phyloP scores from a whole-genome alignment of 2,797 vertebrate genomes.

The Sebastes umbrosus region DNA sequence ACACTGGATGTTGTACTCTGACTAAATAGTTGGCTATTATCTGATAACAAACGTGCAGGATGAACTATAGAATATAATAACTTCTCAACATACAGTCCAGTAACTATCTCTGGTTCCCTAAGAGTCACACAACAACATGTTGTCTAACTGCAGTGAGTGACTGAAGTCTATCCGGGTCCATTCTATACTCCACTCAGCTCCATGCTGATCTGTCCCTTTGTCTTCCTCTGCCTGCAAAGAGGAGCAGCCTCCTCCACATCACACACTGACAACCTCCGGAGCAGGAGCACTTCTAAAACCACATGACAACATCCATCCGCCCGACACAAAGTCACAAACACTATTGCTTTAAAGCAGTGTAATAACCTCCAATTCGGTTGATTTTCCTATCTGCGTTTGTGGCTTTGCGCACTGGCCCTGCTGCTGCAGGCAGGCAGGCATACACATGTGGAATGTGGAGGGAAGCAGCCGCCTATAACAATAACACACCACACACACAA shows the following conservation, averaged over 20 bases:
- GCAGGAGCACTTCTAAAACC: not conserved
- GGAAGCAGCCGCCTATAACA: conserved; percentile 63
- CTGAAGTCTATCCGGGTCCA: conserved; percentile 2
- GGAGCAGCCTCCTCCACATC: conserved; percentile 43
- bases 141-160: not conserved
- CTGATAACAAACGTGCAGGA: not conserved
- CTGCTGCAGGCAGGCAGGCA: conserved; percentile 43
- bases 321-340: not conserved
- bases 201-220: conserved; percentile 54
- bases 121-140: not conserved
- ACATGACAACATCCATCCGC: not conserved
- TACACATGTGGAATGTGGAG: conserved; percentile 70
- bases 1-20: not conserved
- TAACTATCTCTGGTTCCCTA: not conserved
- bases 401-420: conserved; percentile 45
- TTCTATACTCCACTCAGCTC: conserved; percentile 28
- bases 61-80: not conserved
- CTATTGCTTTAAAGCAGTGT: not conserved
- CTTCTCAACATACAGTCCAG: not conserved
- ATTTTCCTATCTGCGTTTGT: not conserved
- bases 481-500: conserved; percentile 47
- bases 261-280: conserved; percentile 36
- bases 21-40: not conserved
- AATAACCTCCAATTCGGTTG: not conserved
- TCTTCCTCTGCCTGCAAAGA: conserved; percentile 30